Base-by-base conservation (phyloP, 2,888 invertebrate species). In the Blomia tropicalis region DNA sequence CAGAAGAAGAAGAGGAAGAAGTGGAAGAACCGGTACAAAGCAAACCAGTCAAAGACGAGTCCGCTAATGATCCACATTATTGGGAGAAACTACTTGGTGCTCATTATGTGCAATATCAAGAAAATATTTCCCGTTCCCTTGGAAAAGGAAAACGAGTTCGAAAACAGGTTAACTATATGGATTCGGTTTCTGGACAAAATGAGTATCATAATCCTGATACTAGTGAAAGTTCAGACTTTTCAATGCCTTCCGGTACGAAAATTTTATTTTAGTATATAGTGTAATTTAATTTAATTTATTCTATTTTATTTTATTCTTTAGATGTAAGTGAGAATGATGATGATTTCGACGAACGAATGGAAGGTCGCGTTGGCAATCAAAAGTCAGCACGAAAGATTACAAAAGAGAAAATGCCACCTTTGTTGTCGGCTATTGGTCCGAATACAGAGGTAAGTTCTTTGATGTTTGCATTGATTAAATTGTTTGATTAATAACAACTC, bases 41-140 rank as follows among this genome's bases (percentile, higher is more conserved):
- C 0, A 89, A 93, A 68, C 91, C 92, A 70, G 91, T 92, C 0
- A 95, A 98, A 75, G 93, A 92, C 0, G 95, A 96, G 74, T 93
- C 93, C 72, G 89, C 93, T 0, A 89, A 93, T 0, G 98, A 99
- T 78, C 96, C 96, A 0, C 93, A 93, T 1, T 99, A 98, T 77
- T 99, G 98, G 98, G 96, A 98, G 68, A 96, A 96, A 75, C 77
- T 98, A 63, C 77, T 98, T 59, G 81, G 98, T 61, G 96, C 98
- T 76, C 98, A 99, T 75, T 99, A 96, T 72, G 96, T 99, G 72
- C 98, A 98, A 71, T 96, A 98, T 69, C 96, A 96, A 73, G 98
- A 98, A 74, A 93, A 96, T 71, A 83, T 95, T 67, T 87, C 91
- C 0, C 78, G 89, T 53, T 80, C 81, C 4, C 76, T 84, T 54